These are phyloP conservation scores for Tanytarsus gracilentus DNA, from an alignment of 2,888 invertebrate genomes.

Conservation along the genomic window DNA sequence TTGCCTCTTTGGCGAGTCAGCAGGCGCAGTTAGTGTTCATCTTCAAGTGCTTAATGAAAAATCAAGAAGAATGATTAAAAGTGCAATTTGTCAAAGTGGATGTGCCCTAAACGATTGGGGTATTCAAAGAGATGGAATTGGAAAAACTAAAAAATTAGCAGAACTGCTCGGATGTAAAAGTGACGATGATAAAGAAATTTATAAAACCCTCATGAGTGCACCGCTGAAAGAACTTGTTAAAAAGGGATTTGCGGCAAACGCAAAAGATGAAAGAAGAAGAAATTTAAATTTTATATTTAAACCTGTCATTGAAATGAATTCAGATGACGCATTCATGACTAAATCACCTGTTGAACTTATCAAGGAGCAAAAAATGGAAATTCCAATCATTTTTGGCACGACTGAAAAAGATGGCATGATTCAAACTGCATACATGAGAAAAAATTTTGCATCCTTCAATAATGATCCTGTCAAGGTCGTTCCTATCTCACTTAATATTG, in stretches of 20 bases:
- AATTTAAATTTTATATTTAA: constrained; percentile 37
- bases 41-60: constrained; percentile 37
- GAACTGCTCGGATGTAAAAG: constrained; percentile 34
- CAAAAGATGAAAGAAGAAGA: constrained; percentile 37
- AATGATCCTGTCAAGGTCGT: constrained; percentile 37
- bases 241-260: constrained; percentile 33
- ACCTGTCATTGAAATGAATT: constrained; percentile 36
- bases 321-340: constrained; percentile 36
- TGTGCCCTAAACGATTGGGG: constrained; percentile 8
- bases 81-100: constrained; percentile 26
- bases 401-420: constrained; percentile 49
- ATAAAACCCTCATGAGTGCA: constrained; percentile 30
- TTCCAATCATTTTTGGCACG: constrained; percentile 48
- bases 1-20: constrained; percentile 41
- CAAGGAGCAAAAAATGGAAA: constrained; percentile 41
- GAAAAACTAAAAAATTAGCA: constrained; percentile 36
- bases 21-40: constrained; percentile 38
- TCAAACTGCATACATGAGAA: constrained; percentile 34
- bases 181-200: constrained; percentile 31
- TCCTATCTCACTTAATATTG: constrained; percentile 34
- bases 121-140: constrained; percentile 33
- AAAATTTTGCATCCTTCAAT: constrained; percentile 35
- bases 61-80: constrained; percentile 33
- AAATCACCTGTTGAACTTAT: constrained; percentile 44
- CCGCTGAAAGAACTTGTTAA: constrained; percentile 34